phyloP scores from a whole-genome alignment of 2,888 invertebrate genomes.

The Lepidochrysops patricia region DNA sequence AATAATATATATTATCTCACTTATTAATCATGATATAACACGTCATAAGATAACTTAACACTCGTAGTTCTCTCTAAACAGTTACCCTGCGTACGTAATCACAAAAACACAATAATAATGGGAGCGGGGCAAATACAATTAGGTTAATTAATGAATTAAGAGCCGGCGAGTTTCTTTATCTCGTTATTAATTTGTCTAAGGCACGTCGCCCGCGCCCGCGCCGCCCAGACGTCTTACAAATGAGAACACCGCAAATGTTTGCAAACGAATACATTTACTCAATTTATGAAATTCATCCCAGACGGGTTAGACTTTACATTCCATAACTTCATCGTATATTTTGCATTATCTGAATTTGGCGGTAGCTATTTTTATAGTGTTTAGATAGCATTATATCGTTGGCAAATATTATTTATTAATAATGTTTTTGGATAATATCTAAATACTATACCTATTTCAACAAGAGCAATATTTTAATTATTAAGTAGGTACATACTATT shows the following conservation, averaged over 20 bases:
- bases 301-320: constrained; percentile 12
- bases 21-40: too few relatives aligned
- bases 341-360: neutral
- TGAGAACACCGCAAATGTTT: constrained; percentile 61
- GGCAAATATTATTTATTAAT: too few relatives aligned
- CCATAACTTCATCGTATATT: neutral
- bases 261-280: constrained; percentile 29
- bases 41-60: too few relatives aligned
- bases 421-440: too few relatives aligned
- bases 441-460: too few relatives aligned
- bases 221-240: constrained; percentile 63
- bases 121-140: constrained; percentile 68
- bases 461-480: too few relatives aligned
- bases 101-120: constrained; percentile 59
- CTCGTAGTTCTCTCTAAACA: neutral
- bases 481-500: too few relatives aligned
- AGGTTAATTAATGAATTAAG: constrained; percentile 75
- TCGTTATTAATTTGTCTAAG: constrained; percentile 72
- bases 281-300: constrained; percentile 16
- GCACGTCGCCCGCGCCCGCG: constrained; percentile 30
- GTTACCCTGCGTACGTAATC: constrained; percentile 36
- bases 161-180: constrained; percentile 71
- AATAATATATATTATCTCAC: too few relatives aligned
- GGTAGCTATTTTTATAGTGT: neutral
- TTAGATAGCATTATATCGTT: too few relatives aligned